Evolutionary conservation across 64 coral and sea anemone species (phyloP).

Genomic region (Actinia tenebrosa): DNA sequence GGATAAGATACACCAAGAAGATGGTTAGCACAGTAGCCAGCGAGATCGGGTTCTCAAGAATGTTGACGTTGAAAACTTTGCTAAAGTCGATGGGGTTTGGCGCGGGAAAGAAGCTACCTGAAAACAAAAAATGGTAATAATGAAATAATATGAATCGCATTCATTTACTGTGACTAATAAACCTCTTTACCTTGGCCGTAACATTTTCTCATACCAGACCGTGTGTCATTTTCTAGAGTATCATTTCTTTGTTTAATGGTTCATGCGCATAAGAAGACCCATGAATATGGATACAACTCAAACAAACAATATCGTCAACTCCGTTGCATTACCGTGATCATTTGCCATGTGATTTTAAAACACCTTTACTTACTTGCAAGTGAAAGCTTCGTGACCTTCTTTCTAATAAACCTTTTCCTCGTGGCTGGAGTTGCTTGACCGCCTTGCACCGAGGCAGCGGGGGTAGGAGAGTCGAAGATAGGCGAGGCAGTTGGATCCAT

Average conservation of each 20-base stretch:
- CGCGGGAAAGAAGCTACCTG: slow-evolving; percentile 87
- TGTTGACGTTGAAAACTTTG: slow-evolving; percentile 87
- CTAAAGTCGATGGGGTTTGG: slow-evolving; percentile 92
- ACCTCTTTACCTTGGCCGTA: too few relatives aligned
- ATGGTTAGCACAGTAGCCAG: slow-evolving; percentile 65
- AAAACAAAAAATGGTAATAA: background rate
- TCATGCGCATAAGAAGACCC: too few relatives aligned
- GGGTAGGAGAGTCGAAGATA: background rate
- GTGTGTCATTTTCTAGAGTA: too few relatives aligned
- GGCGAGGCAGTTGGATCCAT: slow-evolving; percentile 39
- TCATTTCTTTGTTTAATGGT: too few relatives aligned
- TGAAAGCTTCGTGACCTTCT: slow-evolving; percentile 69
- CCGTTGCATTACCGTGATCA: too few relatives aligned
- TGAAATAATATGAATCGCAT: too few relatives aligned
- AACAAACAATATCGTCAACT: too few relatives aligned
- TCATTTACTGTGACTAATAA: too few relatives aligned
- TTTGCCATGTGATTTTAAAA: background rate
- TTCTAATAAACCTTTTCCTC: slow-evolving; percentile 29
- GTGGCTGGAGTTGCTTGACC: slow-evolving; percentile 22
- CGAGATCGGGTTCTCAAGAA: slow-evolving; percentile 71
- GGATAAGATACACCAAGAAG: slow-evolving; percentile 69
- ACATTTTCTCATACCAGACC: too few relatives aligned
- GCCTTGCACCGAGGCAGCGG: background rate
- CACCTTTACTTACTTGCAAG: slow-evolving; percentile 54
- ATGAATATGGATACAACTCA: too few relatives aligned